Evolutionary conservation across 64 coral and sea anemone genomes (phyloP), one percentile per base, ranked within the genome.

Genomic region (Montipora efflorescens): DNA sequence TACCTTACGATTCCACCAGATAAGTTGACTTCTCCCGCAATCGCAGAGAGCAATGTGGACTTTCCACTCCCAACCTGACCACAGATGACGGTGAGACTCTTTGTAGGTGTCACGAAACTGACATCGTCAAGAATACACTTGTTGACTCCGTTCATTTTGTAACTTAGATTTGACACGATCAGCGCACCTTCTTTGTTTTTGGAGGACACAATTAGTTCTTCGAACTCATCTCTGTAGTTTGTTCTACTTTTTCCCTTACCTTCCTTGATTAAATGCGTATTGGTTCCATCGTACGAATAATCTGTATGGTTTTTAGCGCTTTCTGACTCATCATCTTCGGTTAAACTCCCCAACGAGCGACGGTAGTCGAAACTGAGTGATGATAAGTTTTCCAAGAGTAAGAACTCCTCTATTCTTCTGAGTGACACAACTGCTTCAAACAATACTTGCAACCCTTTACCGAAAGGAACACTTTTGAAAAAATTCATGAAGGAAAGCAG

Each of bases 41-140:
- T 79, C 16, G 47, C 48, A 6, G 77, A 79, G 16, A 79, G 77
- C 9, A 79, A 48, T 49, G 77, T 79, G 16, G 78, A 80, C 20
- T 80, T 80, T 58, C 78, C 78, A 28, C 78, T 80, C 7, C 78
- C 78, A 8, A 80, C 51, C 4, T 51, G 78, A 21, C 78, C 78
- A 5, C 47, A 57, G 20, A 80, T 59, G 1, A 14, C 50, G 20
- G 78, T 59, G 19, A 80, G 11, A 57, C 19, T 80, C 19, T 23
- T 25, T 80, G 6, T 2, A 7, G 49, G 6, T 10, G 51, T 50
- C 2, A 23, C 20, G 3, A 80, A 48, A 53, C 52, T 50, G 20
- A 80, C 21, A 23, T 80, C n/a, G 21, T 80, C 7, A 2, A 80
- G 49, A 80, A 59, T 23, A 23, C 11, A 58, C 21, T 71, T 71